Conservation (phyloP, 2,888 invertebrate species). For the Allolobophora icterica region DNA sequence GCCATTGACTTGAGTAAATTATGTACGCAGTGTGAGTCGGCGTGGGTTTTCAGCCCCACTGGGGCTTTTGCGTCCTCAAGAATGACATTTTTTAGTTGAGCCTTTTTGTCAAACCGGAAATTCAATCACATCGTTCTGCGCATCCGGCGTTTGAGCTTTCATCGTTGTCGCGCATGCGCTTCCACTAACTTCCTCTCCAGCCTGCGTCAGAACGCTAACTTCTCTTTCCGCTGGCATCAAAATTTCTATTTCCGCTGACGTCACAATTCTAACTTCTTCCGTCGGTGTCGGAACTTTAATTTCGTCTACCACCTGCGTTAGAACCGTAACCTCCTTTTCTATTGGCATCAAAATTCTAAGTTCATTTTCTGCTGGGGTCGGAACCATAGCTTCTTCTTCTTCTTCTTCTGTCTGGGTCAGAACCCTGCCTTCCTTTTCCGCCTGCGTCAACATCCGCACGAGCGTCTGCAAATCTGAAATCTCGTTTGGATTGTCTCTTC, state of each 20-base stretch:
- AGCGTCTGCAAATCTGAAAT: background rate
- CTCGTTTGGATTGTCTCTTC: slow-evolving; percentile 18
- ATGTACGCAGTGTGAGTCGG: background rate
- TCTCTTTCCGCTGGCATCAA: no score
- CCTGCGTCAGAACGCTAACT: background rate
- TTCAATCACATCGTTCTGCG: background rate
- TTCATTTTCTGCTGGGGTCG: no score
- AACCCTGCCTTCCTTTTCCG: background rate
- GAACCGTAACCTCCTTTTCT: background rate
- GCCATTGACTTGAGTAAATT: background rate
- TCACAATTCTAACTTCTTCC: no score
- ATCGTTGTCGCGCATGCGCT: background rate
- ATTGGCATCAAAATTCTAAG: no score
- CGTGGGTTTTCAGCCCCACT: background rate
- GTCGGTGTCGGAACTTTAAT: no score
- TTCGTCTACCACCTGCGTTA: background rate
- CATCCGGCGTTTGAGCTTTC: background rate
- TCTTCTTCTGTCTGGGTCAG: background rate
- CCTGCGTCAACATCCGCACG: background rate
- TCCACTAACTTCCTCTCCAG: background rate
- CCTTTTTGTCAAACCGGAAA: background rate
- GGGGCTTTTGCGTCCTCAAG: background rate
- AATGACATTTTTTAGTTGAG: background rate
- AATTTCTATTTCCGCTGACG: no score
- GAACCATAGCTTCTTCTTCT: no score